These are phyloP conservation scores for Ips typographus DNA, from an alignment of 1,140 invertebrate species.

Conservation along the genomic window DNA sequence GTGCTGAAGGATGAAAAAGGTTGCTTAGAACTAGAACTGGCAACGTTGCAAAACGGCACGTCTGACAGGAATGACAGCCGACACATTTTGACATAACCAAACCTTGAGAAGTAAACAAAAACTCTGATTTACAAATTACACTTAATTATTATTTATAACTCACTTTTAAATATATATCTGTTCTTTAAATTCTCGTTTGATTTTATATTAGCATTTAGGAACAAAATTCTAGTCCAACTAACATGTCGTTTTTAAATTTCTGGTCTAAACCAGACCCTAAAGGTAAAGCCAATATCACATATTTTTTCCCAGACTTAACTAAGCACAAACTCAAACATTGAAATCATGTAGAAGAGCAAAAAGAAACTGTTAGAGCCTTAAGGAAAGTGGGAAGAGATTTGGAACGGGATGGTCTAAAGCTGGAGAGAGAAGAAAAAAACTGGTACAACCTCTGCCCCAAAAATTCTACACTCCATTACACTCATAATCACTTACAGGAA, in stretches of 20 bases:
- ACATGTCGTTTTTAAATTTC: slow-evolving; percentile 42
- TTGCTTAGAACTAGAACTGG: no score
- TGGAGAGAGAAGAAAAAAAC: slow-evolving; percentile 87
- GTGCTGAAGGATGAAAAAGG: no score
- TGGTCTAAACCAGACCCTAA: slow-evolving; percentile 51
- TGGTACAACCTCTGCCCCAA: slow-evolving; percentile 58
- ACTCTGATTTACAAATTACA: no score
- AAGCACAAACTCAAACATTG: no score
- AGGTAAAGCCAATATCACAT: slow-evolving; percentile 37
- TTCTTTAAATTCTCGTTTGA: no score
- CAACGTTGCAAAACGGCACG: no score
- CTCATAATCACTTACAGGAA: slow-evolving; percentile 60
- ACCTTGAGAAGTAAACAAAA: no score
- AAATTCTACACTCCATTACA: background rate
- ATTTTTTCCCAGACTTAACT: slow-evolving; percentile 9
- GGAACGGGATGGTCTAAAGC: slow-evolving; percentile 73
- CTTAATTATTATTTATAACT: no score
- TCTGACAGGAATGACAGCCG: no score
- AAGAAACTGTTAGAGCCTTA: slow-evolving; percentile 76
- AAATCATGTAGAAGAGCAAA: slow-evolving; percentile 72
- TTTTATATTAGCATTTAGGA: no score
- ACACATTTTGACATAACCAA: no score
- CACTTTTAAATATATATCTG: no score
- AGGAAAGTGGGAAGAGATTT: slow-evolving; percentile 80
- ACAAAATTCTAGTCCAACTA: background rate